phyloP scores from a whole-genome alignment of 2,113 vertebrate genomes.

The Emydocephalus ijimae region DNA sequence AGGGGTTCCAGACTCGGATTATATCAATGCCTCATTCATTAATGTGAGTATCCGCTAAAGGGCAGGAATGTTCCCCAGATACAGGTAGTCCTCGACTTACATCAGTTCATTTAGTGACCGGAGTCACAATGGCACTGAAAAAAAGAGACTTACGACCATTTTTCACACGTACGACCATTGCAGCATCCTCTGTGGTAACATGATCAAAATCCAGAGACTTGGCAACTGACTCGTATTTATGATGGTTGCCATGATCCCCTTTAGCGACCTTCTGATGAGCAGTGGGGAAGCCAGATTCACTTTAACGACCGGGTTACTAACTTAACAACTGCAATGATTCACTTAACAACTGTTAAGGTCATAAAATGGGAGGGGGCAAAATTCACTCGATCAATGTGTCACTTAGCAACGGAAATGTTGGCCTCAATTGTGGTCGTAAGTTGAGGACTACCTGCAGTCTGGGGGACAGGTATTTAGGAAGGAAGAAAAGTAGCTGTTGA shows the following conservation, averaged over 20 bases:
- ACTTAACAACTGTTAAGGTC: background rate
- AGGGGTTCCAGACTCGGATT: slow-evolving; percentile 97
- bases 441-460: background rate
- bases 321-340: background rate
- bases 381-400: background rate
- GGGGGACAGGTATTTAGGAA: background rate
- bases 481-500: background rate
- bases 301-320: background rate
- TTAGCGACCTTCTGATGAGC: background rate
- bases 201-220: background rate
- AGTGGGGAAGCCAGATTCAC: background rate
- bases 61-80: background rate
- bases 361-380: background rate
- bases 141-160: background rate
- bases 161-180: background rate
- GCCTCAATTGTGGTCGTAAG: background rate
- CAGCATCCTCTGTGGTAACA: background rate
- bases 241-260: background rate
- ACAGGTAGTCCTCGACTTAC: background rate
- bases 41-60: slow-evolving; percentile 79
- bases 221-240: background rate
- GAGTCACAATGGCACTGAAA: background rate
- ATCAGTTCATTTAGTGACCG: background rate
- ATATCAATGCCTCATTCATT: slow-evolving; percentile 96
- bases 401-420: background rate